Base-by-base conservation (phyloP, 2,888 invertebrate genomes). In the Pogonocherus hispidulus region DNA sequence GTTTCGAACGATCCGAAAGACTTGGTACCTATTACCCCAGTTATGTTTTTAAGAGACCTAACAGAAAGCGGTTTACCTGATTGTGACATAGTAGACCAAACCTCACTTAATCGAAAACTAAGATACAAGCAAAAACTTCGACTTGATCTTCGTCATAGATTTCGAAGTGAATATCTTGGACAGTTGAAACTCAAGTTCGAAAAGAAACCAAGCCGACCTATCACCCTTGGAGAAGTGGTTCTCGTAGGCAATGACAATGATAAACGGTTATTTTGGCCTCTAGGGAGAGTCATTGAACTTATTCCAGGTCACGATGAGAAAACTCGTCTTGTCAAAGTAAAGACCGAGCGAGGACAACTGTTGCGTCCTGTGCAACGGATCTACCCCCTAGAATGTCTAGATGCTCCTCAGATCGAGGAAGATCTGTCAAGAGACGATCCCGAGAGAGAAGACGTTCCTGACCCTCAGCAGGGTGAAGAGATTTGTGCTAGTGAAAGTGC, bases 241-340 rank as follows among this genome's bases (percentile, higher is more conserved):
- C 27, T 51, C 9, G 20, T 67, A 9, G 67, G 63, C 46, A 35
- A 56, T 60, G 55, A 60, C 11, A 60, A 60, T 32, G 41, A 19
- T 16, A 66, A 66, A 66, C 46, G 60, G 3, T 20, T 63, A 18
- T 37, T 62, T 54, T 56, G 67, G 63, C 57, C 67, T 27, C 27
- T 63, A 3, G 57, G 47, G 47, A 41, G 55, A 18, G 52, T 66
- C 19, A 32, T 27, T 27, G 60, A 49, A 52, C 9, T 62, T 5
- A 47, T 56, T 56, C 27, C 41, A 22, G 37, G 37, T 2, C 5
- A 9, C 2, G 37, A 37, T 11, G 8, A 37, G 3, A 8, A n/a
- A 11, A 2, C n/a, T 37, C 8, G 37, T 5, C 37, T 37, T 9
- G 37, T 37, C n/a, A 37, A 9, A 11, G 37, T 37, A 11, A 11